A percentile compares a stretch with the other conserved stretches of the same genome.
Conservation (phyloP, 2,797 vertebrate genomes). For the Kryptopterus vitreolus region DNA sequence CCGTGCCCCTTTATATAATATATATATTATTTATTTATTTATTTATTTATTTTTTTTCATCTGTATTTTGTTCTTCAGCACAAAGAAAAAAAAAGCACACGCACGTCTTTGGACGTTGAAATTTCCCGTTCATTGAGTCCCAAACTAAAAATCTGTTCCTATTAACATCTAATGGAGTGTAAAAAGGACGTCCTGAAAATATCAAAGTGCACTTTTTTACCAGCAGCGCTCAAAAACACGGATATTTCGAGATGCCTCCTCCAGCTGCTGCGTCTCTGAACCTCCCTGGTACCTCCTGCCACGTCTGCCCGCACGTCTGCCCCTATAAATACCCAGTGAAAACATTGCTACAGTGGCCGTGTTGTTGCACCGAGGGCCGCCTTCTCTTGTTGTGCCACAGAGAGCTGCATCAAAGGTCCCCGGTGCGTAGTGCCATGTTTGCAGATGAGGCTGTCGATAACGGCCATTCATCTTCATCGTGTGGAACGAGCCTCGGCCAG, state of each 20-base stretch:
- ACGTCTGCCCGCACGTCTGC: conserved; percentile 24
- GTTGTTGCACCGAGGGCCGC: conserved; percentile 36
- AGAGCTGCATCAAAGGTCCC: conserved; percentile 59
- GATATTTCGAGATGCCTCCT: background rate
- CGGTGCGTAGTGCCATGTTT: conserved; percentile 59
- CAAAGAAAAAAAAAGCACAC: too few relatives aligned
- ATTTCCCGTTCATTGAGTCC: too few relatives aligned
- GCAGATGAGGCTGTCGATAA: conserved; percentile 60
- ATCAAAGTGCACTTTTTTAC: background rate
- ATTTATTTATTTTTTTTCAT: too few relatives aligned
- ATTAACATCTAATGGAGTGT: too few relatives aligned
- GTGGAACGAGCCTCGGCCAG: conserved; percentile 60
- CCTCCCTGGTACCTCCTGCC: background rate
- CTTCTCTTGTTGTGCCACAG: conserved; percentile 44
- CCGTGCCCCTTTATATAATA: too few relatives aligned
- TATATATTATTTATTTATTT: too few relatives aligned
- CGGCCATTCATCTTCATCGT: conserved; percentile 61
- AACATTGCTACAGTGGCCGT: conserved; percentile 54
- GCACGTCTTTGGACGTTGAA: too few relatives aligned
- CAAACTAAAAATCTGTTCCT: too few relatives aligned
- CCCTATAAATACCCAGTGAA: conserved; percentile 37
- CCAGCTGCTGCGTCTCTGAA: background rate
- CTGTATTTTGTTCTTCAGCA: too few relatives aligned
- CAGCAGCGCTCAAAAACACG: too few relatives aligned
- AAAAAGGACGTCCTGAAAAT: too few relatives aligned